These are phyloP conservation scores for Scopus umbretta DNA, from an alignment of 2,113 vertebrate species.

Conservation along the genomic window DNA sequence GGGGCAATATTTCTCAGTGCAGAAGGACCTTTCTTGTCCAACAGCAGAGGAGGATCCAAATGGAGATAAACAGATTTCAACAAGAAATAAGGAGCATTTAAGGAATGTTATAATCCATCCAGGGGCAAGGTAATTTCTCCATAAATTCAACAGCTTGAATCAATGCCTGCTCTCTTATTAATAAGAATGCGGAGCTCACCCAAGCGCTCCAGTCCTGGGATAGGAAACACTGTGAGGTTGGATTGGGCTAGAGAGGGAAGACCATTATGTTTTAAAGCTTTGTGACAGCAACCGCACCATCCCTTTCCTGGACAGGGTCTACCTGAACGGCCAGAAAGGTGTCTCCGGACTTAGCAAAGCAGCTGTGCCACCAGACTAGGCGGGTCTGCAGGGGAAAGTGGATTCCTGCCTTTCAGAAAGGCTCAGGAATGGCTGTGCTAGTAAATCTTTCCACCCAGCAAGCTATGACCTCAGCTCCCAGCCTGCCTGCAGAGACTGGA, in stretches of 20 bases:
- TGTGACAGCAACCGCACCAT: accelerated
- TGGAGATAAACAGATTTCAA: neutral
- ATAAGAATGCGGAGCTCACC: neutral
- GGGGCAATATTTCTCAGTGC: neutral
- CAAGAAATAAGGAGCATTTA: neutral
- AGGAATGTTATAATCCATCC: neutral
- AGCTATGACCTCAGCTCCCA: neutral
- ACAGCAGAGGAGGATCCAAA: neutral
- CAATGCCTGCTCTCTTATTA: neutral
- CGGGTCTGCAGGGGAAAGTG: neutral
- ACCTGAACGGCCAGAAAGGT: neutral
- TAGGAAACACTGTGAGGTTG: neutral
- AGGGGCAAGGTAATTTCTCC: neutral
- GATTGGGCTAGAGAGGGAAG: neutral
- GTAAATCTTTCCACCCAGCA: neutral
- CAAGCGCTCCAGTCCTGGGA: neutral
- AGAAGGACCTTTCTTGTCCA: neutral
- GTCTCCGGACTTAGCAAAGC: neutral
- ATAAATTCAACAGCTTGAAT: neutral
- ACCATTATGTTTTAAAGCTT: neutral
- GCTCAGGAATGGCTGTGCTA: neutral
- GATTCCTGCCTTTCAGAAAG: neutral
- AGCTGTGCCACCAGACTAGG: neutral
- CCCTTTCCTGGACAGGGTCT: neutral
- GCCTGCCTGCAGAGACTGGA: neutral